A percentile compares a stretch with the other conserved stretches of the same genome.
These are phyloP conservation scores for Heliothis peltigera DNA, from an alignment of 2,888 invertebrate species.

Conservation along the genomic window DNA sequence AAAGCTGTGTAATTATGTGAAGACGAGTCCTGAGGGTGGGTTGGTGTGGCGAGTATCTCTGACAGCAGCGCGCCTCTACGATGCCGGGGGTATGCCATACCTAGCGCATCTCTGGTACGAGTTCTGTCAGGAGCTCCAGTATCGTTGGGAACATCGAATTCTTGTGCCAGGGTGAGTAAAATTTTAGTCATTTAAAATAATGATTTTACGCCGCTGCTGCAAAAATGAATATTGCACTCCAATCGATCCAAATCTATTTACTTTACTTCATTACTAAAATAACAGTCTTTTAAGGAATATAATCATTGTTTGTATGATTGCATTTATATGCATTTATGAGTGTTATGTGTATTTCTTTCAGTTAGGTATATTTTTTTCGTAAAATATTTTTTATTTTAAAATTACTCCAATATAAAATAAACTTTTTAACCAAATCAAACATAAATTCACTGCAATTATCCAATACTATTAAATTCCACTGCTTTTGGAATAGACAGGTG, in stretches of 20 bases:
- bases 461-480: too few relatives aligned
- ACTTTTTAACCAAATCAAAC: too few relatives aligned
- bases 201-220: neutral
- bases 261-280: too few relatives aligned
- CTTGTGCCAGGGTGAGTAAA: slow-evolving; percentile 95
- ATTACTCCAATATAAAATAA: too few relatives aligned
- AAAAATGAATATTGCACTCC: neutral
- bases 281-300: too few relatives aligned
- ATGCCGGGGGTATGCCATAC: slow-evolving; percentile 94
- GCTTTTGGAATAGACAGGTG: too few relatives aligned
- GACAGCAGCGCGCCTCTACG: slow-evolving; percentile 92
- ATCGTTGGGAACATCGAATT: slow-evolving; percentile 95
- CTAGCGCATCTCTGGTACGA: slow-evolving; percentile 98
- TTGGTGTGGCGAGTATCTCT: slow-evolving; percentile 95
- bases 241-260: neutral
- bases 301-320: too few relatives aligned
- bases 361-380: too few relatives aligned
- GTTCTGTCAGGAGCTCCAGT: slow-evolving; percentile 96
- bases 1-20: slow-evolving; percentile 89
- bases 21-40: slow-evolving; percentile 94
- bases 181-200: slow-evolving; percentile 2
- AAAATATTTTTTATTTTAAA: too few relatives aligned
- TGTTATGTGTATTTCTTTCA: too few relatives aligned
- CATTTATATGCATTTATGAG: too few relatives aligned
- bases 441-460: too few relatives aligned